These are phyloP conservation scores for Pangasius djambal DNA, from an alignment of 2,797 vertebrate species.

Conservation along the genomic window DNA sequence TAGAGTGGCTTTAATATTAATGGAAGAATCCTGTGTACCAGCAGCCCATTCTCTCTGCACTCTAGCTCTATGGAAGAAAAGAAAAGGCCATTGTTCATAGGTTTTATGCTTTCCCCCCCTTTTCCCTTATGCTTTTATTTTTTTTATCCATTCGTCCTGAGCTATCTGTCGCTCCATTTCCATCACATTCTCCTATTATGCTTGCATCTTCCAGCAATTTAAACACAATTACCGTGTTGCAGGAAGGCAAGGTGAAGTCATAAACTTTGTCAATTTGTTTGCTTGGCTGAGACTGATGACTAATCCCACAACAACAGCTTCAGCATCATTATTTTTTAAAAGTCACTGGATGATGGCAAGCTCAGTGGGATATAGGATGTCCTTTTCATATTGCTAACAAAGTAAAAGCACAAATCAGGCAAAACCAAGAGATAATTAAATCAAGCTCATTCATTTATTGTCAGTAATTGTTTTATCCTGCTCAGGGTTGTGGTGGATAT, in stretches of 20 bases:
- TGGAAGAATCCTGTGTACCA: conserved; percentile 21
- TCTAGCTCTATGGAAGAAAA: not conserved
- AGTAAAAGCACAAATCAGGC: not conserved
- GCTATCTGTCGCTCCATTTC: conserved; percentile 57
- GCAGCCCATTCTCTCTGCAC: conserved; percentile 14
- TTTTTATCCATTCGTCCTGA: conserved; percentile 64
- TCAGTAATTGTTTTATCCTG: not conserved
- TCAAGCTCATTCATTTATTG: not conserved
- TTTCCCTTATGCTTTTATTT: conserved; percentile 57
- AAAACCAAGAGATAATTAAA: not conserved
- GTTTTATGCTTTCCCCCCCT: not conserved
- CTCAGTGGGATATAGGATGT: not conserved
- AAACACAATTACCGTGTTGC: not conserved
- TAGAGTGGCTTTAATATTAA: conserved; percentile 41
- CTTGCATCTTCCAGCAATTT: conserved; percentile 6
- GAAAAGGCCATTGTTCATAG: conserved; percentile 11
- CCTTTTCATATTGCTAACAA: not conserved
- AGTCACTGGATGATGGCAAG: not conserved
- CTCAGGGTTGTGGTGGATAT: not conserved
- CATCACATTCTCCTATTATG: not conserved
- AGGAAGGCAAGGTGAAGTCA: conserved; percentile 57
- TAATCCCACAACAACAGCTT: conserved; percentile 65
- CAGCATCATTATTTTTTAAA: not conserved
- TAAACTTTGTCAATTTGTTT: conserved; percentile 54
- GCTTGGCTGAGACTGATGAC: conserved; percentile 42